These are phyloP conservation scores for Linnaemya tessellans DNA, from an alignment of 2,888 invertebrate species.

Conservation along the genomic window DNA sequence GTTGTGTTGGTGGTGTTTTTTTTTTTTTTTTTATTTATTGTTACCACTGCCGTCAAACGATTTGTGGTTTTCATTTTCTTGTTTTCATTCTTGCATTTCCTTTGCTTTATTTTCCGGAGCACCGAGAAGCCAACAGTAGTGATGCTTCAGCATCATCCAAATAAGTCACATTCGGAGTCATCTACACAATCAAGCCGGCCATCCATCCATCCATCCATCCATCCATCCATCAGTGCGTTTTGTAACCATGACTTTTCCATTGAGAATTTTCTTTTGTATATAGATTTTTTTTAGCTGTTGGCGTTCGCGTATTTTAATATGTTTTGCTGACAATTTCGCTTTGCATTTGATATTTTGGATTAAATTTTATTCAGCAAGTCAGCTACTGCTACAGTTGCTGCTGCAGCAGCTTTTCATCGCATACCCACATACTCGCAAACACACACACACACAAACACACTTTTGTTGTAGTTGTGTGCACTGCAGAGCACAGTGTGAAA, in stretches of 20 bases:
- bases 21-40: constrained; percentile 56
- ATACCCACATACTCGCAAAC: neutral
- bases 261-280: constrained; percentile 45
- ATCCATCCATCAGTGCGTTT: constrained; percentile 46
- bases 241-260: constrained; percentile 41
- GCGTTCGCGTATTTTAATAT: constrained; percentile 61
- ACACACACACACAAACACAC: neutral
- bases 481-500: constrained; percentile 68
- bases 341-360: constrained; percentile 73
- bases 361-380: constrained; percentile 55
- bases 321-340: constrained; percentile 68
- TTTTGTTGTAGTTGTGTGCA: constrained; percentile 47
- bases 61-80: constrained; percentile 76
- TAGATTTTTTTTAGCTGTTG: constrained; percentile 48
- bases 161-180: neutral
- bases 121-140: constrained; percentile 48
- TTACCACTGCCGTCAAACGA: constrained; percentile 73
- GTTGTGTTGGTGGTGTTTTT: constrained; percentile 41
- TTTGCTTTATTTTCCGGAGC: constrained; percentile 35
- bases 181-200: neutral
- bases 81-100: constrained; percentile 34
- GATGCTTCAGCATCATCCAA: constrained; percentile 37
- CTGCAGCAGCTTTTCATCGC: constrained; percentile 5
- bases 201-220: constrained; percentile 28
- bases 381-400: constrained; percentile 14